phyloP scores from a whole-genome alignment of 2,113 vertebrate species.

The Leiothrix lutea region DNA sequence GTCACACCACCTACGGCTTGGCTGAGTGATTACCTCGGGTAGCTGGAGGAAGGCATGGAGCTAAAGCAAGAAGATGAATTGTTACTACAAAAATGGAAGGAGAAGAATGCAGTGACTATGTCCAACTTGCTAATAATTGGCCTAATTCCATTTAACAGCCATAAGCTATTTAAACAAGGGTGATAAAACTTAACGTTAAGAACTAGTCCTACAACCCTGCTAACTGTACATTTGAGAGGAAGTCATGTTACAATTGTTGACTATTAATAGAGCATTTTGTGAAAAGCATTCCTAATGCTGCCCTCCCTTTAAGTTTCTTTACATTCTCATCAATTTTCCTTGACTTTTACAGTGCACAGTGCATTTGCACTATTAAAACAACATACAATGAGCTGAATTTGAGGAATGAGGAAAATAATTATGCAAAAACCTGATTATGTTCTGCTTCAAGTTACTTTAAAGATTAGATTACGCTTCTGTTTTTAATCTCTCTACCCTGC shows the following conservation, averaged over 20 bases:
- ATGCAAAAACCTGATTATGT: background rate
- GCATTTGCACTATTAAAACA: background rate
- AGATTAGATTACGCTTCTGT: background rate
- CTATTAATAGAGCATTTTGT: background rate
- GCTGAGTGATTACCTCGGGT: background rate
- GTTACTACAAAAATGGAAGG: background rate
- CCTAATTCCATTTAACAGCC: background rate
- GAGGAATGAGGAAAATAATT: slow-evolving; percentile 56
- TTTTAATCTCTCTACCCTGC: background rate
- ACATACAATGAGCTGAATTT: background rate
- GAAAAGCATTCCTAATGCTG: background rate
- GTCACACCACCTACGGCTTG: background rate
- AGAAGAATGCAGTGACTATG: background rate
- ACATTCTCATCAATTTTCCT: background rate
- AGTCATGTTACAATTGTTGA: background rate
- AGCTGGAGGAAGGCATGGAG: background rate
- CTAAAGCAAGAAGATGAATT: background rate
- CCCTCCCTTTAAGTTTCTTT: background rate
- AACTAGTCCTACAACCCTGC: background rate
- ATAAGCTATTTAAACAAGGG: background rate
- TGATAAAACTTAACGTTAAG: background rate
- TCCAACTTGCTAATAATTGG: background rate
- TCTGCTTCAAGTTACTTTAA: background rate
- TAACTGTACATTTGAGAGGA: background rate
- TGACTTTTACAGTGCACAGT: background rate